These are phyloP conservation scores for Drosophila jambulina DNA, from an alignment of 1,140 invertebrate species.

Conservation along the genomic window DNA sequence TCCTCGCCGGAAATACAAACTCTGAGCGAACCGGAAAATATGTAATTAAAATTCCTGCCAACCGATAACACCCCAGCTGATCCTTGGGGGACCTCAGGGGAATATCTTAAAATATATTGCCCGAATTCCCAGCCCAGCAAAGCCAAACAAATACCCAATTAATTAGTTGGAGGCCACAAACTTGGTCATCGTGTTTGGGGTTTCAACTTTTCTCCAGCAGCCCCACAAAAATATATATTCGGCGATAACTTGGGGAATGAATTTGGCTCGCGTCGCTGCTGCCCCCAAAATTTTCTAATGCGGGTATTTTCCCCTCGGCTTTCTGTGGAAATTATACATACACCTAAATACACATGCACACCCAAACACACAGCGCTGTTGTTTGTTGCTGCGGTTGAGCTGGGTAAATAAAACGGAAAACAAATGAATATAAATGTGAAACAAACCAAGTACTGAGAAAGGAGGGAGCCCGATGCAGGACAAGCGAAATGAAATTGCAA, in stretches of 20 bases:
- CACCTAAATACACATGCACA: constrained; percentile 40
- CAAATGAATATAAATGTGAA: constrained; percentile 82
- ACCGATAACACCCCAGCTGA: constrained; percentile 3
- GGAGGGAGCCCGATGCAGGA: constrained; percentile 4
- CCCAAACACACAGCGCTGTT: constrained; percentile 27
- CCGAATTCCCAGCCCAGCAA: not conserved
- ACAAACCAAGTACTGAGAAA: constrained; percentile 66
- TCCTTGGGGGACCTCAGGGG: constrained; percentile 7
- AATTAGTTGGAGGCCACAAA: constrained; percentile 45
- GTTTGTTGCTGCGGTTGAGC: constrained; percentile 45
- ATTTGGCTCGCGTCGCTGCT: constrained; percentile 25
- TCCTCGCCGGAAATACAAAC: not conserved
- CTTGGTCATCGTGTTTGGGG: constrained; percentile 30
- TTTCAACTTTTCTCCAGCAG: constrained; percentile 19
- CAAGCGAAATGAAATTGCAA: constrained; percentile 53
- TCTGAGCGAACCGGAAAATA: not conserved
- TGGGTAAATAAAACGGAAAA: constrained; percentile 80
- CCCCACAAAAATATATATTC: constrained; percentile 21
- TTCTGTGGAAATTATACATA: constrained; percentile 69
- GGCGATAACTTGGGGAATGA: constrained; percentile 40
- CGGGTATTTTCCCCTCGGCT: constrained; percentile 41
- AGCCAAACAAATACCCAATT: constrained; percentile 46
- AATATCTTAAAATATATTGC: constrained; percentile 23
- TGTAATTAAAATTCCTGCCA: constrained; percentile 27
- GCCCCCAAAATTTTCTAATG: constrained; percentile 30